Base-by-base conservation (phyloP, 2,888 invertebrate genomes). In the Acrobasis repandana region DNA sequence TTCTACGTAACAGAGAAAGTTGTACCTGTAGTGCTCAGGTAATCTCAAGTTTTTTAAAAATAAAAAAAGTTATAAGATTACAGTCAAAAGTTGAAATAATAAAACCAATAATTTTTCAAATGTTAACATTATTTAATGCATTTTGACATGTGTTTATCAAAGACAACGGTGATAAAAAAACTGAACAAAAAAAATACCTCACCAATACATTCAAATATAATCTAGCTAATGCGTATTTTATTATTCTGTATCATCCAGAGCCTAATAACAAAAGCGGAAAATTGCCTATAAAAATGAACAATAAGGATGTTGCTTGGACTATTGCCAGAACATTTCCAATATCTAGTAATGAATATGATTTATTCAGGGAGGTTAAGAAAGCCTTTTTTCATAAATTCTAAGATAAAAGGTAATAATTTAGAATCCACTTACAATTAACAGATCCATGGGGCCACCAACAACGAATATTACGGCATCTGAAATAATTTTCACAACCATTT, bases 401-500 rank as follows among this genome's bases (percentile, higher is more conserved):
- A 34, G 28, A 34, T 50, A 51, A 28, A 20, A 28, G 6, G 28
- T 16, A 63, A 28, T 60, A 56, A 63, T 49, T 57, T 43, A 14
- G 33, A 50, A 36, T 51, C 49, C 48, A 63, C 67, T 67, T 63
- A 67, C 67, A 61, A 56, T 62, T 18, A 62, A 48, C 6, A 18
- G 14, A 51, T 18, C 16, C 58, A 57, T 47, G 43, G 33, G 33
- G 36, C 47, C 60, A 20, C 43, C 15, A 18, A 16, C 4, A 11
- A 33, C 20, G 1, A 3, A 10, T 38, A 10, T 18, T 18, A 15
- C 72, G 58, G 72, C 74, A 75, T 72, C 83, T 83, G 83, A 79
- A 83, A 83, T 58, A 15, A 75, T 73, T 67, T 66, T 62, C 67
- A 73, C 67, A 71, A 67, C 66, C 67, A 67, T 67, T 61, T 68